Base-by-base conservation (phyloP, 1,140 invertebrate genomes). In the Diabrotica undecimpunctata region DNA sequence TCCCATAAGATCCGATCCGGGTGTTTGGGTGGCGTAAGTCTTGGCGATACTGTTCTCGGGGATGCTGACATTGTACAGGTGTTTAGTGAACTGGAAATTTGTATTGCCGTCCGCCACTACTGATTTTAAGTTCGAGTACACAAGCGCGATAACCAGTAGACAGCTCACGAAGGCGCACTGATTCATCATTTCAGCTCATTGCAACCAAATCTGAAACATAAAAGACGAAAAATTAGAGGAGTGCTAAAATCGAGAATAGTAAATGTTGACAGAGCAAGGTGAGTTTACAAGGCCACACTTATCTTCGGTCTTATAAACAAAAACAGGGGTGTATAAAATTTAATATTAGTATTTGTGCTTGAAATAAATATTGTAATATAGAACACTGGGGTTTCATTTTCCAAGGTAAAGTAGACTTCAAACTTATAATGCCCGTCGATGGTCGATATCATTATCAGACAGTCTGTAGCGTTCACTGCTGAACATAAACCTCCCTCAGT, bases 21-120 rank as follows among this genome's bases (percentile, higher is more conserved):
- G 77, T 54, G 80, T 79, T 66, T 85, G 84, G 52, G 76, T 76
- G 8, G 85, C 84, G 78, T 91, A 93, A 0, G 91, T 92, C 76
- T 94, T 94, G 41, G 90, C 91, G 46, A 93, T 84, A 66, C 93
- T 93, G 82, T 94, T 97, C 81, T 98, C 95, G 7, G 90, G 87
- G 70, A 98, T 93, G 70, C 88, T 92, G 67, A 90, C 92, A 85
- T 97, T 97, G 85, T 97, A 98, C 0, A 83, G 74, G 5, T 82
- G 69, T 61, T 86, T 82, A 2, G 89, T 88, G 82, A 97, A 97
- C n/a, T 75, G 78, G 70, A 88, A 85, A 14, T 81, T 77, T 12
- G 74, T 36, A 41, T 71, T 69, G 8, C 68, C 37, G 3, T 65
- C 10, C 5, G 61, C 25, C 46, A 53, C 61, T 72, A 38, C 77